Evolutionary conservation across 2,888 invertebrate genomes (phyloP).

Genomic region (Eulithis testata): DNA sequence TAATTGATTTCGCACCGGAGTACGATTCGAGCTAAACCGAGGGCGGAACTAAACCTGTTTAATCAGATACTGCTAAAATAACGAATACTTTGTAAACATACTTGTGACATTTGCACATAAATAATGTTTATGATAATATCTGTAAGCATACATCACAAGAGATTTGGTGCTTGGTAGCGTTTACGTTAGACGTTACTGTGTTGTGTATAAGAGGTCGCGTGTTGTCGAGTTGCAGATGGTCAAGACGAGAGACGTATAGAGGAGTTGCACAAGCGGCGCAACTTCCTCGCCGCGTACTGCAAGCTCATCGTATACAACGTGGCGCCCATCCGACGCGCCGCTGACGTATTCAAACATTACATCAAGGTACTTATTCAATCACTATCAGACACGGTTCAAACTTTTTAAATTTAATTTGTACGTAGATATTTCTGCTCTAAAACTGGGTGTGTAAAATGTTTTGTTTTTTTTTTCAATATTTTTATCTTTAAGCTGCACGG

Average conservation of each 20-base stretch:
- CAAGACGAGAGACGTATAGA: conserved; percentile 99
- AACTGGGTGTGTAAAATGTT: too few relatives aligned
- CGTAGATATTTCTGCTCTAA: too few relatives aligned
- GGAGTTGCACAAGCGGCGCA: conserved; percentile 97
- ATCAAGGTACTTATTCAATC: conserved; percentile 87
- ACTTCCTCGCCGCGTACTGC: conserved; percentile 98
- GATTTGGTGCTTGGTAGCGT: conserved; percentile 29
- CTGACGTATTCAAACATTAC: conserved; percentile 98
- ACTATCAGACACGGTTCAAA: too few relatives aligned
- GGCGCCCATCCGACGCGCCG: conserved; percentile 95
- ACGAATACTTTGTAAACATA: too few relatives aligned
- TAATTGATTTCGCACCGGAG: too few relatives aligned
- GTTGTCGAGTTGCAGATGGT: conserved; percentile 86
- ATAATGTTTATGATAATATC: background rate
- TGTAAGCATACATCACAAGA: conserved; percentile 26
- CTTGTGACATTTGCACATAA: too few relatives aligned
- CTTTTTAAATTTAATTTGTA: too few relatives aligned
- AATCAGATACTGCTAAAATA: too few relatives aligned
- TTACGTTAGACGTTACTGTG: background rate
- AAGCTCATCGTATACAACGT: conserved; percentile 99
- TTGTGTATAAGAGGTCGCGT: background rate
- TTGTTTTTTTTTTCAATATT: too few relatives aligned
- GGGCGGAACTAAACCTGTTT: too few relatives aligned
- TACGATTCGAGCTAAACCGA: too few relatives aligned
- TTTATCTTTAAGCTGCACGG: too few relatives aligned